A percentile compares a stretch with the other conserved stretches of the same genome.
Conservation (phyloP, 2,797 vertebrate genomes). For the Lagorchestes hirsutus region DNA sequence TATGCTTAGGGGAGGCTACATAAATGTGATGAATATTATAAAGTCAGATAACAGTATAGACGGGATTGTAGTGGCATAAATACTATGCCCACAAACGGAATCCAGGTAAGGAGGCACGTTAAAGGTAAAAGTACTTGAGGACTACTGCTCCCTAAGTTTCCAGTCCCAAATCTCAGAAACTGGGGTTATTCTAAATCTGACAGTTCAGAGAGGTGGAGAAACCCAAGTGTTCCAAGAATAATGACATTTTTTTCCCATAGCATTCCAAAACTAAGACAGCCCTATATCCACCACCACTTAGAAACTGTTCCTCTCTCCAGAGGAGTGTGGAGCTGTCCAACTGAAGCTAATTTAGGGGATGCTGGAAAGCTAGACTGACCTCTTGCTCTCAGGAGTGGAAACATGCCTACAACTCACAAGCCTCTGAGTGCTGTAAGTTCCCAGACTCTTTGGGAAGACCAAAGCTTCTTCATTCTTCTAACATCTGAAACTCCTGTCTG, state of each 20-base stretch:
- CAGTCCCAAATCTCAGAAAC: slow-evolving; percentile 8
- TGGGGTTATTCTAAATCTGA: slow-evolving; percentile 55
- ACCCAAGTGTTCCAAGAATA: slow-evolving; percentile 6
- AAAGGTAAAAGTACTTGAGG: slow-evolving; percentile 58
- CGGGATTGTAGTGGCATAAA: slow-evolving; percentile 49
- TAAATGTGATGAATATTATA: slow-evolving; percentile 77
- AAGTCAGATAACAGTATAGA: slow-evolving; percentile 60
- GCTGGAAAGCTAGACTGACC: not conserved
- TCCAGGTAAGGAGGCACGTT: slow-evolving; percentile 70
- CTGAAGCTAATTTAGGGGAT: not conserved
- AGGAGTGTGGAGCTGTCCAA: not conserved
- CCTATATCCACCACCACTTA: not conserved
- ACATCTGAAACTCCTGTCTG: not conserved
- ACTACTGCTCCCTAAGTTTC: slow-evolving; percentile 67
- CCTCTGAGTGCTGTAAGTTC: not conserved
- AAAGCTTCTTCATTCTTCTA: not conserved
- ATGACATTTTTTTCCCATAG: slow-evolving; percentile 18
- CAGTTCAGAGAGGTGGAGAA: slow-evolving; percentile 18
- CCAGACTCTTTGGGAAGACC: not conserved
- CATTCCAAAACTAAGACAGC: not conserved
- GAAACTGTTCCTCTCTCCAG: not conserved
- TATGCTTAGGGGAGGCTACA: slow-evolving; percentile 66
- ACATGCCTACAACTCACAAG: not conserved
- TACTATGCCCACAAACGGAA: slow-evolving; percentile 68
- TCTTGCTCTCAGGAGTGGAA: not conserved